Percentiles rank a stretch among this genome's conserved stretches.
Evolutionary conservation across 2,113 vertebrate genomes (phyloP).

Genomic region (Piprites chloris): DNA sequence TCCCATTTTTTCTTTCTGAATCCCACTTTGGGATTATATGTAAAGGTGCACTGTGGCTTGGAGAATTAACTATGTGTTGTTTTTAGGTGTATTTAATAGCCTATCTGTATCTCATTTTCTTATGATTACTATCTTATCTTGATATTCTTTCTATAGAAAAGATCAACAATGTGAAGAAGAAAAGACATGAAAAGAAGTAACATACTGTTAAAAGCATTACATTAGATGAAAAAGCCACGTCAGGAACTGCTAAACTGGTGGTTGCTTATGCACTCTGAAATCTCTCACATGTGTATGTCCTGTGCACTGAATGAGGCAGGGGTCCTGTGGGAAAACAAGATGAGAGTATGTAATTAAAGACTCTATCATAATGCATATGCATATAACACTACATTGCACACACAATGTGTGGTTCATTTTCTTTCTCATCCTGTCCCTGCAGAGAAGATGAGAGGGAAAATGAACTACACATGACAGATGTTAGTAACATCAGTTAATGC

Average conservation of each 20-base stretch:
- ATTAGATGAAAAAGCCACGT: not conserved
- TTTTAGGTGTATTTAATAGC: not conserved
- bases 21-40: not conserved
- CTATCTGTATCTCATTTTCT: not conserved
- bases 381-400: constrained; percentile 57
- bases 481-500: constrained; percentile 39
- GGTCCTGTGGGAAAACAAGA: constrained; percentile 60
- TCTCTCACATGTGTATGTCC: constrained; percentile 31
- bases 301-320: constrained; percentile 12
- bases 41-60: not conserved
- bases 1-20: not conserved
- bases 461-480: constrained; percentile 51
- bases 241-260: not conserved
- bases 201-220: not conserved
- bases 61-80: not conserved
- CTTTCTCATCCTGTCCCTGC: constrained; percentile 55
- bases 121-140: not conserved
- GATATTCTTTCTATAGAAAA: not conserved
- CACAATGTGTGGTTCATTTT: constrained; percentile 53
- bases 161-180: not conserved
- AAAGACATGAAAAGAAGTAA: not conserved
- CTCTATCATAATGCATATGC: constrained; percentile 59
- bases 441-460: constrained; percentile 58
- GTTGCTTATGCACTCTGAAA: constrained; percentile 4
- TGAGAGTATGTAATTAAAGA: constrained; percentile 61